Evolutionary conservation across 1,140 invertebrate species (phyloP), one percentile per base, ranked within the genome.

Genomic region (Megalopta genalis): DNA sequence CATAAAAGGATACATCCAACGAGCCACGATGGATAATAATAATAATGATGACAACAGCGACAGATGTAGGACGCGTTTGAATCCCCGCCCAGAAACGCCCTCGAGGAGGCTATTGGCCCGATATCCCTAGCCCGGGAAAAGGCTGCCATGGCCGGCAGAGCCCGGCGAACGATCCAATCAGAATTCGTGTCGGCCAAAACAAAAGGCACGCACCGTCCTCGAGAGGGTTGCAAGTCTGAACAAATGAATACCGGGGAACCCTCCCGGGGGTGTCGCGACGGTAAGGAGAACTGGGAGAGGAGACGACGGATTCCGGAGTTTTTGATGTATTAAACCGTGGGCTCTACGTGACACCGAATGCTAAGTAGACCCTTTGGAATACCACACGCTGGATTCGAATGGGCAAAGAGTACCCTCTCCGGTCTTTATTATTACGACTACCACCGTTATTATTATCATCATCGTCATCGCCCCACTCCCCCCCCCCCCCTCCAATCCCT

Each of bases 321-420:
- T 93, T 92, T 92, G 92, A 92, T 92, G 89, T 92, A 93, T 93
- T 93, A 93, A 93, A 93, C 88, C 90, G 86, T 88, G 87, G 89
- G 85, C 84, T 84, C 91, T 93, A 92, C 92, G 92, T 93, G 92
- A 93, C 92, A 93, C 90, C 88, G 92, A 93, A 93, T 93, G 90
- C 88, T 91, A 93, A 93, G 92, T 90, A 92, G 90, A 90, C 88
- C 49, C 88, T 90, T 90, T 88, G 86, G 90, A 91, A 90, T 86
- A 81, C 85, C 86, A 86, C 84, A 86, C 88, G 87, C 86, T 87
- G 77, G 79, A 85, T 87, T 83, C 88, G 78, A 86, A 75, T 78
- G 42, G 77, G 80, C 70, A 57, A 77, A 66, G 49, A 64, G 80
- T 70, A 64, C 64, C 62, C 59, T 77, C 57, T 74, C 12, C 39